Percentiles rank a stretch among this genome's conserved stretches.
Evolutionary conservation across 2,888 invertebrate species (phyloP).

Genomic region (Criorhina ranunculi): DNA sequence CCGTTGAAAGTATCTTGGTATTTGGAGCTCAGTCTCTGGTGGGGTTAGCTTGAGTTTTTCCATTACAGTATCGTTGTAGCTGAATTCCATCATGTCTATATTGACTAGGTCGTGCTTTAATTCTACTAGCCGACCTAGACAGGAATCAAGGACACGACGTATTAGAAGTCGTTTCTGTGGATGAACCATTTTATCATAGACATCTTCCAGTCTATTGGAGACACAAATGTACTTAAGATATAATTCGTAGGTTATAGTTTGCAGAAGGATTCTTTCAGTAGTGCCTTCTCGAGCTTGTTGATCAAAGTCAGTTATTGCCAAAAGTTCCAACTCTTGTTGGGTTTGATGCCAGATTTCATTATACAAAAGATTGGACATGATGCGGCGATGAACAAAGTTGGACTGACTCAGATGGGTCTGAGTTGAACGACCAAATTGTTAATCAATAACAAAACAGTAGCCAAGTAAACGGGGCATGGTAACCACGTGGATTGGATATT

Average conservation of each 20-base stretch:
- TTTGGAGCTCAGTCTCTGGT: slow-evolving; percentile 88
- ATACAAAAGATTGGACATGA: slow-evolving; percentile 91
- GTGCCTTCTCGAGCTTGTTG: slow-evolving; percentile 87
- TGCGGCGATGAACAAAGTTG: neutral
- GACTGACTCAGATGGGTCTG: slow-evolving; percentile 2
- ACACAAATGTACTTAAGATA: slow-evolving; percentile 93
- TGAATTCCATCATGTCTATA: slow-evolving; percentile 93
- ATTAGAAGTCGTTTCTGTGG: slow-evolving; percentile 96
- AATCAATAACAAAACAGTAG: slow-evolving; percentile 15
- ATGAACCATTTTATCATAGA: slow-evolving; percentile 96
- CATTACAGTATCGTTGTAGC: slow-evolving; percentile 93
- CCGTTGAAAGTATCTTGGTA: slow-evolving; percentile 90
- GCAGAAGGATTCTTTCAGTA: slow-evolving; percentile 84
- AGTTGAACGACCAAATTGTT: neutral
- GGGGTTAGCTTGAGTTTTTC: slow-evolving; percentile 91
- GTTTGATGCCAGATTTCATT: slow-evolving; percentile 88
- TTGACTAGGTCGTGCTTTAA: slow-evolving; percentile 95
- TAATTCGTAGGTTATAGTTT: slow-evolving; percentile 88
- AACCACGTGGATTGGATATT: slow-evolving; percentile 4
- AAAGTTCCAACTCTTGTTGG: slow-evolving; percentile 84
- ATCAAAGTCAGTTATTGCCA: slow-evolving; percentile 85
- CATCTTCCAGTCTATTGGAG: slow-evolving; percentile 90
- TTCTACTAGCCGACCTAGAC: slow-evolving; percentile 93
- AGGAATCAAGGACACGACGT: slow-evolving; percentile 88
- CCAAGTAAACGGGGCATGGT: neutral